A percentile compares a stretch with the other conserved stretches of the same genome.
Evolutionary conservation across 2,888 invertebrate species (phyloP).

Genomic region (Magallana nippona): DNA sequence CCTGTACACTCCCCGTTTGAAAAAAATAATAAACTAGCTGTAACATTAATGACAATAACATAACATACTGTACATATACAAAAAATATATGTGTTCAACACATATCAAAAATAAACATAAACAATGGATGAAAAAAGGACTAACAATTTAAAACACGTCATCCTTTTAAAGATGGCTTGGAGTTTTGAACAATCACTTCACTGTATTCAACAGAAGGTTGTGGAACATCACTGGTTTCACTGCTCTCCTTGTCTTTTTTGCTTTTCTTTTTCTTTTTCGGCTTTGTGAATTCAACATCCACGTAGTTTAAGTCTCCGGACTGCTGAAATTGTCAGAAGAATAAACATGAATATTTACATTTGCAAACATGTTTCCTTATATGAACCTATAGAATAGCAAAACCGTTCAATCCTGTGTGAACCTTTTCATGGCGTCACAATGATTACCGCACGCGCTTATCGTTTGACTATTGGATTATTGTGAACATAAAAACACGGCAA

Average conservation of each 20-base stretch:
- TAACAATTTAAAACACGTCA: not conserved
- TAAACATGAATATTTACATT: not conserved
- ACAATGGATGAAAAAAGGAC: not conserved
- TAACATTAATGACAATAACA: too few species aligned
- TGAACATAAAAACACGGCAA: too few species aligned
- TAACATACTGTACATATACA: not conserved
- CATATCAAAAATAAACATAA: too few species aligned
- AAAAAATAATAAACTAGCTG: too few species aligned
- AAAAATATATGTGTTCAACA: not conserved
- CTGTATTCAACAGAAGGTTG: constrained; percentile 16
- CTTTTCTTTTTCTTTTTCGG: constrained; percentile 36
- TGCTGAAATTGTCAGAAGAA: not conserved
- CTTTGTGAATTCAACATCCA: constrained; percentile 41
- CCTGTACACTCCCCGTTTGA: too few species aligned
- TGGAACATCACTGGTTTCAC: not conserved
- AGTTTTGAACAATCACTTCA: constrained; percentile 23
- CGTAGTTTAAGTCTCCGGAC: constrained; percentile 40
- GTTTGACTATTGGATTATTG: too few species aligned
- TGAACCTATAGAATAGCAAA: too few species aligned
- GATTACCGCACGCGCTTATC: too few species aligned
- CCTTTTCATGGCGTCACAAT: too few species aligned
- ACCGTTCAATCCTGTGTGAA: too few species aligned
- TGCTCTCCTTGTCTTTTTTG: constrained; percentile 2
- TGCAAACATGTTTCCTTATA: too few species aligned
- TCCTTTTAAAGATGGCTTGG: not conserved